Evolutionary conservation across 2,113 vertebrate genomes (phyloP).

Genomic region (Orientallactaga bullata): DNA sequence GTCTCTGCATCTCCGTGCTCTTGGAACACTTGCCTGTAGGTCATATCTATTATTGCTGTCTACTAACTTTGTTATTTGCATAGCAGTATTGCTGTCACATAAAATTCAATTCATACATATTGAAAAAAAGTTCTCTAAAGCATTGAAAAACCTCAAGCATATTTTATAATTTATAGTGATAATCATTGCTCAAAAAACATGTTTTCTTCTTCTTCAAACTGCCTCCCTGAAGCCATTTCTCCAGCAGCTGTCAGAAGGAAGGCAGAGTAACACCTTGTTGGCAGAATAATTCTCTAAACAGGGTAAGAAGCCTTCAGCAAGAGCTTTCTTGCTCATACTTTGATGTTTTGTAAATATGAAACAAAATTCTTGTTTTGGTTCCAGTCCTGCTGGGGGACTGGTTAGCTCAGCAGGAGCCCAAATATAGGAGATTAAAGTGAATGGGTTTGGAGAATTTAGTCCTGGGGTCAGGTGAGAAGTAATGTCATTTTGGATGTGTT

Average conservation of each 20-base stretch:
- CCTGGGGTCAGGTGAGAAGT: neutral
- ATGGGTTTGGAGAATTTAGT: neutral
- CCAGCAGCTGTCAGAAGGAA: neutral
- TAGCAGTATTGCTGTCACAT: neutral
- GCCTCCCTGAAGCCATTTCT: neutral
- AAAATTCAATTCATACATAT: conserved; percentile 1
- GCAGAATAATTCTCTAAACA: conserved; percentile 40
- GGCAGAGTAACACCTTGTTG: neutral
- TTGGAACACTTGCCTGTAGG: neutral
- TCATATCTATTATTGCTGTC: neutral
- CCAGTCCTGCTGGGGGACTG: neutral
- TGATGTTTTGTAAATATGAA: conserved; percentile 62
- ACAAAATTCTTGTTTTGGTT: conserved; percentile 45
- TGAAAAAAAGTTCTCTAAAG: neutral
- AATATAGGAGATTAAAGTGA: conserved; percentile 44
- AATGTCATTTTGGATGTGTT: conserved; percentile 7
- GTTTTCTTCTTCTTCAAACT: neutral
- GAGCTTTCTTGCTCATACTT: conserved; percentile 47
- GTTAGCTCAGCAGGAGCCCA: conserved; percentile 13
- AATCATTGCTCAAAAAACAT: neutral
- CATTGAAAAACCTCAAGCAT: conserved; percentile 36
- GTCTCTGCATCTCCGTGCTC: neutral
- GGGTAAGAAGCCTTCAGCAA: neutral
- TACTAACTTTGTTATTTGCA: neutral
- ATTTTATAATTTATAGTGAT: conserved; percentile 5